Base-by-base conservation (phyloP, 1,140 invertebrate genomes). In the Antheraea mylitta region DNA sequence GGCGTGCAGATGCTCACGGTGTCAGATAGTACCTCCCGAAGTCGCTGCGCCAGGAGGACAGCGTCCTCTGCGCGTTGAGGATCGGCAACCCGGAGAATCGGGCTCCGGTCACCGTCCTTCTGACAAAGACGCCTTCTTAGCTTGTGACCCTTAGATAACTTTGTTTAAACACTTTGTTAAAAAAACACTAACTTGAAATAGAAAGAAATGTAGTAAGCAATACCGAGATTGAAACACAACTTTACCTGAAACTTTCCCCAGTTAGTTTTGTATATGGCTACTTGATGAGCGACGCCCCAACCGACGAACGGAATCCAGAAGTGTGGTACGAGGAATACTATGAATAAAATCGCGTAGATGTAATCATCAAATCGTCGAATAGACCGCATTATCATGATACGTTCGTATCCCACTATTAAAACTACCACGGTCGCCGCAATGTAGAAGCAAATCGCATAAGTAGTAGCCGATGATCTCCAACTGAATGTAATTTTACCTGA, bases 241-340 rank as follows among this genome's bases (percentile, higher is more conserved):
- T 61, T 79, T 82, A 93, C 93, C 85, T 93, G 93, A 80, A 93
- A 95, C 71, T 86, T 91, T 64, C 93, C 93, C 94, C 94, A 95
- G 72, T 92, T 93, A 19, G 94, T 94, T 84, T 94, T 95, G 80
- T 95, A 95, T 75, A 93, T 92, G 59, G 93, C 94, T n/a, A 94
- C 94, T 78, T 94, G 92, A 58, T 89, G 87, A 2, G 94, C 94
- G 4, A 95, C 94, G 10, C 94, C 93, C 94, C 94, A 95, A 36
- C 94, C 94, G n/a, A 94, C 93, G 79, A 93, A 95, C 0, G 94
- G 94, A 58, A 94, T 94, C 93, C 93, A 94, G 81, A 95, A 95
- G 77, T 95, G 94, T 0, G 94, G 94, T 5, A 94, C 87, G 18
- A 95, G 84, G 78, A 94, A 94, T n/a, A 94, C 90, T 7, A 95